Conservation (phyloP, 2,113 vertebrate species). For the Nycticryphes semicollaris region DNA sequence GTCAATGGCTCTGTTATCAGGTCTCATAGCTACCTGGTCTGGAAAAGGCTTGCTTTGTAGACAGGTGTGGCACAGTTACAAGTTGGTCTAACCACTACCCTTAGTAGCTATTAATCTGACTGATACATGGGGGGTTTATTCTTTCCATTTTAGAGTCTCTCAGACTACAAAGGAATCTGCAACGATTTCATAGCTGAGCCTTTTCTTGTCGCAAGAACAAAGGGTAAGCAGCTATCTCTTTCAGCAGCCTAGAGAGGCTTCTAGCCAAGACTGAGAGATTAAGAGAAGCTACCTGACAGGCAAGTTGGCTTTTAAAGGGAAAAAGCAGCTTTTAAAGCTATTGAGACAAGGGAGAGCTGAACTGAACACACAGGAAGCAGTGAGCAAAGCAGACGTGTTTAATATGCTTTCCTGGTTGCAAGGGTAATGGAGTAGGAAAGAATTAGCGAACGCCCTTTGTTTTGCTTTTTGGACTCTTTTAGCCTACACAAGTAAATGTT, state of each 20-base stretch:
- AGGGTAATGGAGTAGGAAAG: neutral
- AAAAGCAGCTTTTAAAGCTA: neutral
- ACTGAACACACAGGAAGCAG: neutral
- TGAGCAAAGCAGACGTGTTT: neutral
- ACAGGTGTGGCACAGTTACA: neutral
- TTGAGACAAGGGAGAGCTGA: neutral
- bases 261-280: slow-evolving; percentile 32
- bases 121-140: neutral
- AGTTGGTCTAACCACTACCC: neutral
- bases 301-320: slow-evolving; percentile 1
- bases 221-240: slow-evolving; percentile 4
- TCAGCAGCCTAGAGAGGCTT: slow-evolving; percentile 8
- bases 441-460: neutral
- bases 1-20: neutral
- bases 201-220: slow-evolving; percentile 26
- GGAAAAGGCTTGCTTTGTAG: neutral
- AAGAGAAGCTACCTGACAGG: slow-evolving; percentile 41
- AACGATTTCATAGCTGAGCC: neutral
- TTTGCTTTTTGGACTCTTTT: neutral
- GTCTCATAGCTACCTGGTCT: neutral
- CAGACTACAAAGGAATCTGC: neutral
- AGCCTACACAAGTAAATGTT: neutral
- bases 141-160: neutral
- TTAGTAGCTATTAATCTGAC: neutral
- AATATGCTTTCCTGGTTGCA: neutral